A percentile compares a stretch with the other conserved stretches of the same genome.
Evolutionary conservation across 2,113 vertebrate species (phyloP).

Genomic region (Pagrus major): DNA sequence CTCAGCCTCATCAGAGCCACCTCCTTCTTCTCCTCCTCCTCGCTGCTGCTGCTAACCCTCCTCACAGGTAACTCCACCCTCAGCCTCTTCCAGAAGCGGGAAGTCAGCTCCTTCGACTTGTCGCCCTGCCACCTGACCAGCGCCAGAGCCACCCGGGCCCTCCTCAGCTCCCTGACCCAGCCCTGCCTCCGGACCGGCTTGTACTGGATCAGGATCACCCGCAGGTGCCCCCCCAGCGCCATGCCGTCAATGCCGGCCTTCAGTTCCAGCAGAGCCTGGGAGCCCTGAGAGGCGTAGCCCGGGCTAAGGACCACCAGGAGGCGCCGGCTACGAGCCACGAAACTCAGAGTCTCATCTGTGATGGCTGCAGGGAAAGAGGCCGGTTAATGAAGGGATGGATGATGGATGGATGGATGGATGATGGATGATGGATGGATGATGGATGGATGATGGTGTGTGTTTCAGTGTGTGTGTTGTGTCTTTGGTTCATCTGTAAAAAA

Average conservation of each 20-base stretch:
- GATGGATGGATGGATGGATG: slow-evolving; percentile 16
- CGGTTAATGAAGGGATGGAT: slow-evolving; percentile 59
- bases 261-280: slow-evolving; percentile 96
- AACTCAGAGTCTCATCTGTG: slow-evolving; percentile 96
- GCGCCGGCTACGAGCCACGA: slow-evolving; percentile 93
- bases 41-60: slow-evolving; percentile 51
- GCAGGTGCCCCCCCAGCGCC: slow-evolving; percentile 89
- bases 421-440: slow-evolving; percentile 8
- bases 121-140: slow-evolving; percentile 96
- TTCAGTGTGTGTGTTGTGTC: background rate
- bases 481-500: background rate
- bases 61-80: slow-evolving; percentile 91
- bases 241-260: slow-evolving; percentile 94
- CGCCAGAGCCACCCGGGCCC: slow-evolving; percentile 88
- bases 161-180: slow-evolving; percentile 91
- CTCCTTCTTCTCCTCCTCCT: slow-evolving; percentile 25
- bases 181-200: slow-evolving; percentile 85
- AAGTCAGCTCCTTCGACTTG: slow-evolving; percentile 88
- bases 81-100: slow-evolving; percentile 95
- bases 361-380: slow-evolving; percentile 87
- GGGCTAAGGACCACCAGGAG: slow-evolving; percentile 95
- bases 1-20: slow-evolving; percentile 52
- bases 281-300: slow-evolving; percentile 90
- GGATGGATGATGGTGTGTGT: background rate
- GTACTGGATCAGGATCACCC: slow-evolving; percentile 95